These are phyloP conservation scores for Bombus superbus DNA, from an alignment of 1,140 invertebrate genomes.

Conservation along the genomic window DNA sequence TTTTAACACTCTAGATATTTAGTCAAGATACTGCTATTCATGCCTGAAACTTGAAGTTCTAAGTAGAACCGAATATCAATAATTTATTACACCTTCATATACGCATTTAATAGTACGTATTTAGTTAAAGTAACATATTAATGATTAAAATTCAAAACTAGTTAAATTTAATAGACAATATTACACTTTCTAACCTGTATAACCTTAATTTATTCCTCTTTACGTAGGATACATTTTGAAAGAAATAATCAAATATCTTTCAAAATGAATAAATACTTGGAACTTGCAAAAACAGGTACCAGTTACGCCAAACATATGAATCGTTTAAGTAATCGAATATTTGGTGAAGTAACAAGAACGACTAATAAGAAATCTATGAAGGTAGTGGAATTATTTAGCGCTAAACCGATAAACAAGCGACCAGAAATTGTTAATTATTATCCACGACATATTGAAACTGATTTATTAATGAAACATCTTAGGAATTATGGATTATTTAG, in stretches of 20 bases:
- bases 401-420: constrained; percentile 89
- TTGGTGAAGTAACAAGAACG: constrained; percentile 92
- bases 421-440: constrained; percentile 92
- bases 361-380: constrained; percentile 90
- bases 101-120: background rate
- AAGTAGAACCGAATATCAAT: background rate
- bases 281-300: constrained; percentile 87
- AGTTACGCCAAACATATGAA: constrained; percentile 94
- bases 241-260: background rate
- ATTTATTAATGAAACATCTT: constrained; percentile 87
- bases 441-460: constrained; percentile 91
- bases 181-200: background rate
- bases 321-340: constrained; percentile 93
- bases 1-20: background rate
- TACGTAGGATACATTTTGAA: background rate
- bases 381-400: constrained; percentile 91
- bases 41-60: background rate
- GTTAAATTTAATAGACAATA: background rate
- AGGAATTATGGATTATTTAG: constrained; percentile 91
- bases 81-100: background rate
- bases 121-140: background rate
- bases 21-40: too few species aligned
- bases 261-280: constrained; percentile 86
- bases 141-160: background rate
- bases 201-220: background rate